Evolutionary conservation across 2,113 vertebrate genomes (phyloP), one percentile per base, ranked within the genome.

Genomic region (Neolamprologus devosi): DNA sequence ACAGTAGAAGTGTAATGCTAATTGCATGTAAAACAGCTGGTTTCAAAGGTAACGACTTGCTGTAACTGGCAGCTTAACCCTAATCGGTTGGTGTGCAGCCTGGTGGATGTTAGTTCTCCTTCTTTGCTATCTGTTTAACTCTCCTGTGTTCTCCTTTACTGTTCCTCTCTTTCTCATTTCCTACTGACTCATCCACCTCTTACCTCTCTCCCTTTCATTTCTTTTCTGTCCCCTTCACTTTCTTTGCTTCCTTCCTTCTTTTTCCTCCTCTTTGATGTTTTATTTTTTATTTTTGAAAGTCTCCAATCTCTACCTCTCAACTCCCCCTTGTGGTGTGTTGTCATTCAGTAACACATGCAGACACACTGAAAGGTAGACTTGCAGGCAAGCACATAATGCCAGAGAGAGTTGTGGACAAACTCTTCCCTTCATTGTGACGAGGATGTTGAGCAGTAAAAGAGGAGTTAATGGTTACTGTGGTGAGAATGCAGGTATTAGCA

Each of bases 311-410:
- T 73, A 85, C 91, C 87, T 90, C 93, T 91, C 92, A 89, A 89
- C 95, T 96, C 94, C 96, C 94, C 92, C 95, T 96, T 93, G 95
- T 96, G 95, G 95, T 68, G 81, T 90, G 60, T 54, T 81, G 85
- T 88, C 87, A 88, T 91, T 91, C 85, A 90, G 93, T 85, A 93
- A 81, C 87, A 42, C 47, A 49, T 51, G 55, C 47, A 40, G 23
- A 82, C 26, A 82, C 60, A 85, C 73, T 89, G 47, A 70, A 30
- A 88, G 45, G 26, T 49, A 53, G 47, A 80, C 80, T 49, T 33
- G 42, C 80, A 81, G n/a, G 4, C 28, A 28, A 26, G 73, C 17
- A 65, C 51, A 78, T 73, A 45, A 16, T 58, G 68, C 51, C 37
- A 85, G 14, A 63, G 40, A 55, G 53, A 68, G 40, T 10, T 63